phyloP scores from a whole-genome alignment of 2,888 invertebrate species.

The Cephus pulcher region DNA sequence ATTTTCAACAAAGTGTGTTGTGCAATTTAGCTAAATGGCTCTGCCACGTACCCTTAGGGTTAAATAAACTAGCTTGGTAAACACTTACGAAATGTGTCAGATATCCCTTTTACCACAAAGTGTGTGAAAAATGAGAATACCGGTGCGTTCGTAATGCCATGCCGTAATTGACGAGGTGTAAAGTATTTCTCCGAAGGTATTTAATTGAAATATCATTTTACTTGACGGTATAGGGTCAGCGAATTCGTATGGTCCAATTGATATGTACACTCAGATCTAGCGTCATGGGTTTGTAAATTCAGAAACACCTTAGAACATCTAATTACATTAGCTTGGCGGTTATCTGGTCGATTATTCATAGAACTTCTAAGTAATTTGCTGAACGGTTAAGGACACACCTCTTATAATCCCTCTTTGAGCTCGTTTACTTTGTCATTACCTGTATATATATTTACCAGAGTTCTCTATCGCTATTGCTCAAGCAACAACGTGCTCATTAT shows the following conservation, averaged over 20 bases:
- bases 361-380: not conserved
- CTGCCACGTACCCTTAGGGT: not conserved
- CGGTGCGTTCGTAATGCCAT: not conserved
- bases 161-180: not conserved
- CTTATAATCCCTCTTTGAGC: not conserved
- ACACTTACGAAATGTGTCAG: not conserved
- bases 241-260: not conserved
- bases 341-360: not conserved
- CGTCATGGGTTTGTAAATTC: not conserved
- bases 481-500: not conserved
- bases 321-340: not conserved
- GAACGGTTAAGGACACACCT: not conserved
- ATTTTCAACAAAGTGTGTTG: not conserved
- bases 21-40: not conserved
- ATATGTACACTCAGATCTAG: not conserved
- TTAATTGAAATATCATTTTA: not conserved
- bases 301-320: not conserved
- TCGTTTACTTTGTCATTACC: not conserved
- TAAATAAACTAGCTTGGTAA: not conserved
- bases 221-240: not conserved
- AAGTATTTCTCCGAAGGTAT: too few species aligned
- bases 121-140: not conserved
- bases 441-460: not conserved
- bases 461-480: not conserved
- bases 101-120: not conserved